phyloP scores from a whole-genome alignment of 2,113 vertebrate genomes.

The Fulmarus glacialis region DNA sequence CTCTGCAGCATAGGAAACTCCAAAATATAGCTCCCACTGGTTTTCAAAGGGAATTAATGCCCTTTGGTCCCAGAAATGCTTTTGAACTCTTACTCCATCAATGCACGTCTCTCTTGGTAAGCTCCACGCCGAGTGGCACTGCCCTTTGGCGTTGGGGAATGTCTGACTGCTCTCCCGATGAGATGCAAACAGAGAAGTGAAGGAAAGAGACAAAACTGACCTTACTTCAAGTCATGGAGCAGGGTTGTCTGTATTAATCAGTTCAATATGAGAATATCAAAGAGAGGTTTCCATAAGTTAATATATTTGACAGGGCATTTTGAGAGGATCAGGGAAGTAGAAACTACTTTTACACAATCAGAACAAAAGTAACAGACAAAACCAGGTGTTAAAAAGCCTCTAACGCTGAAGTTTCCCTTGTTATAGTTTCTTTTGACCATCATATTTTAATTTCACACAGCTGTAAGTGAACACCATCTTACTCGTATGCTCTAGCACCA shows the following conservation, averaged over 20 bases:
- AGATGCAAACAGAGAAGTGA: background rate
- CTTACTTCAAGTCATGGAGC: background rate
- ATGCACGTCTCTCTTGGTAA: background rate
- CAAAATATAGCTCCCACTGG: background rate
- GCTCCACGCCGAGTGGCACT: fast-evolving
- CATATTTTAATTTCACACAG: background rate
- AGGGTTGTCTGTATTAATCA: background rate
- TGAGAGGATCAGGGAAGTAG: background rate
- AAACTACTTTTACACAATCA: background rate
- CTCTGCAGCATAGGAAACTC: background rate
- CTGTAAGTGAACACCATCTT: background rate
- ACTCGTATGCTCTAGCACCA: slow-evolving; percentile 34
- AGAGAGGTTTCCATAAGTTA: background rate
- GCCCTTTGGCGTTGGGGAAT: background rate
- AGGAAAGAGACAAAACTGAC: background rate
- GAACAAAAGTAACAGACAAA: background rate
- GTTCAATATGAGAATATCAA: background rate
- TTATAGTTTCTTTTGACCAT: background rate
- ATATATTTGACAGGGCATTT: background rate
- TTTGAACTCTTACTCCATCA: background rate
- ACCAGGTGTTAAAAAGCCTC: background rate
- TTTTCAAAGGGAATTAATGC: background rate
- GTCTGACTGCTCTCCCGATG: background rate
- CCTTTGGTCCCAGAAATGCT: background rate
- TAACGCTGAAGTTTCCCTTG: background rate